Percentiles rank a stretch among this genome's conserved stretches.
phyloP scores from a whole-genome alignment of 1,140 invertebrate genomes.

The Planococcus citri region DNA sequence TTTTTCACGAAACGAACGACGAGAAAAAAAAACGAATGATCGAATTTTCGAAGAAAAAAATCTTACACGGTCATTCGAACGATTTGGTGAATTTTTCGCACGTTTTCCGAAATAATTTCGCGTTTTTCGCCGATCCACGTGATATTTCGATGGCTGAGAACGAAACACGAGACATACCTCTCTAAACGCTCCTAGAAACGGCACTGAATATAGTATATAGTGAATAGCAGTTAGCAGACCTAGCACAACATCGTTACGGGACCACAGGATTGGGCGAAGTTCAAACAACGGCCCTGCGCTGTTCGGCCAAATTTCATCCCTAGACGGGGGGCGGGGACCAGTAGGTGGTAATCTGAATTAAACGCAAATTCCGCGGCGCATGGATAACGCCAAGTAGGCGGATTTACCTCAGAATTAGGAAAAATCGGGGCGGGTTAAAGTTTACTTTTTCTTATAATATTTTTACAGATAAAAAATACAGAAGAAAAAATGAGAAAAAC shows the following conservation, averaged over 20 bases:
- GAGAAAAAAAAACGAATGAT: no score
- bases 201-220: neutral
- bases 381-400: neutral
- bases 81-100: neutral
- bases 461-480: no score
- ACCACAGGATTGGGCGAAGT: conserved; percentile 1
- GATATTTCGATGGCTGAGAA: neutral
- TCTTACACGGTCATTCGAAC: neutral
- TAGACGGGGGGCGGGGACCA: neutral
- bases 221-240: no score
- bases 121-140: neutral
- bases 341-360: neutral
- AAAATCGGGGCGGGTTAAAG: neutral
- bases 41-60: neutral
- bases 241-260: conserved; percentile 1
- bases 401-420: neutral
- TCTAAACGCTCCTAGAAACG: neutral
- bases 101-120: neutral
- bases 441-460: neutral
- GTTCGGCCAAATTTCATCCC: neutral
- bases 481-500: no score
- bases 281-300: neutral
- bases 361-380: conserved; percentile 4
- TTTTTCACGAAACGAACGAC: no score
- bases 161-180: neutral